Base-by-base conservation (phyloP, 1,140 invertebrate genomes). In the Drosophila obscura region DNA sequence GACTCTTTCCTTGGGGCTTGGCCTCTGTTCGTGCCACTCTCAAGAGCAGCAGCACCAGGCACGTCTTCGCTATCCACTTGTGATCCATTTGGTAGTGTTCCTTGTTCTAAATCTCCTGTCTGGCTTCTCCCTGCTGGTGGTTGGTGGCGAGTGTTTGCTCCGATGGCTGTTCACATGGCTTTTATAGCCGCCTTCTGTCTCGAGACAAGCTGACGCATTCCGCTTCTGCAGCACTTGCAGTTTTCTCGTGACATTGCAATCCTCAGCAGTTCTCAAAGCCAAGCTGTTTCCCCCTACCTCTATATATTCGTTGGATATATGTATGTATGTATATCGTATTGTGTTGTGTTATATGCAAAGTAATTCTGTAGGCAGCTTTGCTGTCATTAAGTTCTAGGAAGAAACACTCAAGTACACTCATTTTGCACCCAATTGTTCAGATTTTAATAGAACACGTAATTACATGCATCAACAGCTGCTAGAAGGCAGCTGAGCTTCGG, bases 191-290 rank as follows among this genome's bases (percentile, higher is more conserved):
- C 11, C 11, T 9, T 51, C 26, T 60, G 48, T 1, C 1, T 44
- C 7, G 52, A 45, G 50, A 58, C 22, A 59, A 65, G 66, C 44
- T 74, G 68, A 72, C 65, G 50, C 71, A 82, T 81, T 35, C 57
- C 53, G 35, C 64, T 82, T 82, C 56, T 87, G 82, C 71, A 71
- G 67, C 74, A 72, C 45, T 50, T 68, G 82, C 82, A 79, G 59
- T 75, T 39, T 87, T 87, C 61, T 61, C 56, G 71, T 87, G 78
- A 66, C 82, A 87, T 88, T 87, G 82, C 82, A 87, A 43, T 87
- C 71, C 78, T 66, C 74, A 87, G 82, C 82, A 87, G 46, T 76
- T 75, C 35, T 76, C 13, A 26, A 77, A 81, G 56, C 24, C 51
- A 46, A 69, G 44, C 35, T 35, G 55, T 35, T 45, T 39, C 46